Base-by-base conservation (phyloP, 2,797 vertebrate genomes). In the Tenualosa thibaudeaui region DNA sequence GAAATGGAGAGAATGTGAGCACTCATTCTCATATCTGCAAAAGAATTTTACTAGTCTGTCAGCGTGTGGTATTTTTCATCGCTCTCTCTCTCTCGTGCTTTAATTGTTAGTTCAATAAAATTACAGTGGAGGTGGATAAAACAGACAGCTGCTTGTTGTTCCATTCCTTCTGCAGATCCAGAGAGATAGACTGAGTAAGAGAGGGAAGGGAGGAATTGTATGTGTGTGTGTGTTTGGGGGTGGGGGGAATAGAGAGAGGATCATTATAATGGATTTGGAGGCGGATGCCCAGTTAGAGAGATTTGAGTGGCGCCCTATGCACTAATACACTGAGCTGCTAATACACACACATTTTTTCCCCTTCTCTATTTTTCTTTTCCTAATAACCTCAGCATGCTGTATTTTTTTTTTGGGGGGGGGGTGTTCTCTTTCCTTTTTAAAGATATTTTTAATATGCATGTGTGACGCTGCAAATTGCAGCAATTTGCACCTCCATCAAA, bases 401-500 rank as follows among this genome's bases (percentile, higher is more conserved):
- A 7, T 46, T 46, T 6, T 46, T 6, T 46, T 46, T 2, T 46
- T 46, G 31, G 31, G 31, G 31, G 31, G 31, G 31, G 31, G 31
- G 31, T 0, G 31, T 46, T 46, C 6, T 1, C 7, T 15, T 10
- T 13, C 9, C 8, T 15, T 53, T 53, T 53, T 15, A 37, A 68
- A 68, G 65, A 37, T 31, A 68, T 68, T 68, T 71, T 71, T 75
- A 43, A 75, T 75, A 75, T 75, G 12, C 68, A 75, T 75, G 68
- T 75, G 68, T 75, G 68, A 75, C 68, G 68, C 12, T 43, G 31
- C 68, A 75, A 75, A 75, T 75, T 75, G 31, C 68, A 75, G 68
- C 68, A 75, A 75, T 75, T 75, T 75, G 68, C 68, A 75, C 68
- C 68, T 75, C 68, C 12, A 75, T 75, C 68, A 75, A 75, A 75